Base-by-base conservation (phyloP, 2,888 invertebrate genomes). In the Therioaphis trifolii region DNA sequence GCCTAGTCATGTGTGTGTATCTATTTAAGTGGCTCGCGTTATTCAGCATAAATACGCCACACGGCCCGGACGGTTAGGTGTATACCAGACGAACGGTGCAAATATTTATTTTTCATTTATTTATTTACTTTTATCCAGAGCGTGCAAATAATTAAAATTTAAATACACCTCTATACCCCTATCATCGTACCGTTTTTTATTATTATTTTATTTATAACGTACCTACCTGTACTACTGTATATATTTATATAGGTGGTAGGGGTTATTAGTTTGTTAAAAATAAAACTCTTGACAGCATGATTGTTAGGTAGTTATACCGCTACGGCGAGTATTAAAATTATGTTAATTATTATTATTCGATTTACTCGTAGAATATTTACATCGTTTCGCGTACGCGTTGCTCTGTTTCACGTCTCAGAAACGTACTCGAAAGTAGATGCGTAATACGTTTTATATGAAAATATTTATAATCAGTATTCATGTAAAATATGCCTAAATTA, bases 301-400 rank as follows among this genome's bases (percentile, higher is more conserved):
- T 76, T 76, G 46, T 63, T 63, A 76, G n/a, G n/a, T n/a, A n/a
- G 46, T 61, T 76, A 55, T 18, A 55, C 49, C 18, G 15, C 27
- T n/a, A 12, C 7, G 29, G 5, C 27, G 46, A n/a, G n/a, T 9
- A 46, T 76, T 61, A 46, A 46, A 61, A 76, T 76, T 71, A 71
- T 63, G 76, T 76, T 63, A 63, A 76, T 76, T 27, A n/a, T n/a
- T n/a, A n/a, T n/a, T n/a, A 46, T 46, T n/a, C 2, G 61, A 61
- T 76, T 63, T 29, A 29, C n/a, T 46, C n/a, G n/a, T n/a, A n/a
- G 46, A 76, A 76, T 76, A 74, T 74, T 74, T 74, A 55, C 40
- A 29, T 55, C 74, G 40, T 55, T 55, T 14, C 9, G 40, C 35
- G n/a, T n/a, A n/a, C n/a, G n/a, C n/a, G n/a, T n/a, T n/a, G n/a